These are phyloP conservation scores for Psittacula echo DNA, from an alignment of 2,797 vertebrate species.

Conservation along the genomic window DNA sequence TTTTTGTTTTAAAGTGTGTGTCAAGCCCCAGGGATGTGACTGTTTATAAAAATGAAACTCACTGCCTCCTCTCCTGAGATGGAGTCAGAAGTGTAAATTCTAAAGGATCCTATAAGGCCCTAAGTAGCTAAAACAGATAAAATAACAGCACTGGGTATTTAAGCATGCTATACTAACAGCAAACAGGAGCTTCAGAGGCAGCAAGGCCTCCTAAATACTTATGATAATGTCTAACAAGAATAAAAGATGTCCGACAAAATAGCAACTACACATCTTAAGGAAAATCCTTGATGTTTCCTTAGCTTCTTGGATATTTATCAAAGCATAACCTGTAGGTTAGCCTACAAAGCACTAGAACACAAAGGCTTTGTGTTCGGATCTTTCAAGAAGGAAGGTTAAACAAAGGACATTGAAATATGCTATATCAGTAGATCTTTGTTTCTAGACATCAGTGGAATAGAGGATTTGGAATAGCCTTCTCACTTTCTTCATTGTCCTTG, in stretches of 20 bases:
- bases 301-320: constrained; percentile 61
- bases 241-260: constrained; percentile 44
- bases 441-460: constrained; percentile 40
- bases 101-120: neutral
- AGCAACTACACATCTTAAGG: neutral
- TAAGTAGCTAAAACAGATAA: constrained; percentile 10
- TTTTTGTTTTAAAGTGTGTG: constrained; percentile 8
- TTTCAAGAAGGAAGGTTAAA: constrained; percentile 56
- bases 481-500: constrained; percentile 28
- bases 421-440: constrained; percentile 47
- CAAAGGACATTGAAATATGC: constrained; percentile 57
- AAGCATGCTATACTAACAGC: neutral
- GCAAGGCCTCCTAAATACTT: constrained; percentile 11
- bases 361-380: constrained; percentile 45
- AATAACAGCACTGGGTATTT: neutral
- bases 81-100: constrained; percentile 12
- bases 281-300: constrained; percentile 54
- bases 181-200: constrained; percentile 4
- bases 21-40: neutral
- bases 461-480: constrained; percentile 35
- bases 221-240: constrained; percentile 40
- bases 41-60: neutral
- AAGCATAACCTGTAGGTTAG: constrained; percentile 63
- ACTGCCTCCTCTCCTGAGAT: neutral
- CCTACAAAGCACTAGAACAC: constrained; percentile 59